These are phyloP conservation scores for Malacoctenus gilli DNA, from an alignment of 2,797 vertebrate genomes.

Conservation along the genomic window DNA sequence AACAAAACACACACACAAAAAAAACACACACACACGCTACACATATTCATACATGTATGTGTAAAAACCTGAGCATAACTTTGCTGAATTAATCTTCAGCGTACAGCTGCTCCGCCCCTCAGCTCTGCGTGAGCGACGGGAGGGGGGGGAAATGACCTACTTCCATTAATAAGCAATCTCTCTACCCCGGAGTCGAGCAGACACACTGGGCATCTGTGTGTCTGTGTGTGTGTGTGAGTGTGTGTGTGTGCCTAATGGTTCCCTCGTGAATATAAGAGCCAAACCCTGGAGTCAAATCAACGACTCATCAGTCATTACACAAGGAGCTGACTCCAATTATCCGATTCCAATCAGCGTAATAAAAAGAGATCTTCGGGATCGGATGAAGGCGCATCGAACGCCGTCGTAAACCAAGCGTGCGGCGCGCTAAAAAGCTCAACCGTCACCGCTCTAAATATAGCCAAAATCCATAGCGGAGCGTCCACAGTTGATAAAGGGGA, in stretches of 20 bases:
- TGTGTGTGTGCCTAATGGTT: slow-evolving; percentile 67
- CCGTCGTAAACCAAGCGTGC: slow-evolving; percentile 61
- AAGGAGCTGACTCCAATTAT: slow-evolving; percentile 65
- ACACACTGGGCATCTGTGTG: slow-evolving; percentile 45
- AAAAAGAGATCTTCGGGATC: slow-evolving; percentile 49
- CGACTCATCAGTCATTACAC: slow-evolving; percentile 68
- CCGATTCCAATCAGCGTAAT: slow-evolving; percentile 64
- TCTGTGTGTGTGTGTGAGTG: slow-evolving; percentile 42
- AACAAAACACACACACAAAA: no score
- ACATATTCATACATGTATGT: slow-evolving; percentile 51
- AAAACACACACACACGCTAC: no score
- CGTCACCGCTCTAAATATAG: slow-evolving; percentile 53
- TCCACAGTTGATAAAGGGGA: slow-evolving; percentile 26
- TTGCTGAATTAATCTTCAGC: slow-evolving; percentile 68
- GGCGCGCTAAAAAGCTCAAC: slow-evolving; percentile 53
- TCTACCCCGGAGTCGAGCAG: slow-evolving; percentile 65
- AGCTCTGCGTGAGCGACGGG: slow-evolving; percentile 63
- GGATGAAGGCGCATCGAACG: slow-evolving; percentile 49
- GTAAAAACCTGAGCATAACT: slow-evolving; percentile 63
- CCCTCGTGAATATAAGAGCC: slow-evolving; percentile 62
- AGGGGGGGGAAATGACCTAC: slow-evolving; percentile 79
- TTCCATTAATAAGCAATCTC: slow-evolving; percentile 84
- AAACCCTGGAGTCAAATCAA: slow-evolving; percentile 65
- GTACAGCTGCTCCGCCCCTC: slow-evolving; percentile 69
- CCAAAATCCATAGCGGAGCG: slow-evolving; percentile 41